Conservation (phyloP, 2,797 vertebrate species). For the Carcharodon carcharias region DNA sequence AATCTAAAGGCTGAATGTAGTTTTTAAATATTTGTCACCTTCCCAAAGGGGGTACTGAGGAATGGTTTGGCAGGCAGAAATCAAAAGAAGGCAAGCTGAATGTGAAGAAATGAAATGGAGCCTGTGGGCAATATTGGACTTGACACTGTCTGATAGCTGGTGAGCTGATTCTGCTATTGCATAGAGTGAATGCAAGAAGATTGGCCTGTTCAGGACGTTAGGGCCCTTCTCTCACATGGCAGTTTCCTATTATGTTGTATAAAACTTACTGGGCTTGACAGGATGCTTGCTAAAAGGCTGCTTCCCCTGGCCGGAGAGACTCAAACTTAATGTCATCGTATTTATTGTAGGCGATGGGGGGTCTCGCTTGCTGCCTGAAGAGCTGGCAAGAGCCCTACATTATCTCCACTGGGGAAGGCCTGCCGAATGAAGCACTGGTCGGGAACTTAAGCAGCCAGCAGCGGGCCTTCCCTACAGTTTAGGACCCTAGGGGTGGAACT, state of each 20-base stretch:
- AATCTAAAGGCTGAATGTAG: not conserved
- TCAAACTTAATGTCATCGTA: too few relatives aligned
- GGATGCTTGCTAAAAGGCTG: not conserved
- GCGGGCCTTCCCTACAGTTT: too few relatives aligned
- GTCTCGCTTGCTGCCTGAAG: too few relatives aligned
- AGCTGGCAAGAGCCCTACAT: not conserved
- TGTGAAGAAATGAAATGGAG: too few relatives aligned
- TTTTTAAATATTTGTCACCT: not conserved
- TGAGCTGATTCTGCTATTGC: not conserved
- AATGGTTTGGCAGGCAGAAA: not conserved
- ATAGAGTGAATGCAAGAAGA: not conserved
- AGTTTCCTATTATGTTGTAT: not conserved
- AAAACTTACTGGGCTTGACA: not conserved
- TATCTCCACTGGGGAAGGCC: too few relatives aligned
- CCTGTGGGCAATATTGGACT: not conserved
- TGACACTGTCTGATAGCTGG: not conserved
- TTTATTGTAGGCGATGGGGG: too few relatives aligned
- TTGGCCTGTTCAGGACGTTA: not conserved
- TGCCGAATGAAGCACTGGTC: too few relatives aligned
- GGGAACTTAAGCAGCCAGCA: too few relatives aligned
- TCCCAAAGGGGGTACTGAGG: not conserved
- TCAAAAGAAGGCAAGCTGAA: not conserved
- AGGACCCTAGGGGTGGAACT: too few relatives aligned
- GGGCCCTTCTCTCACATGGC: not conserved
- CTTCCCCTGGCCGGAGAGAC: too few relatives aligned